Conservation (phyloP, 2,888 invertebrate genomes). For the Yponomeuta sedellus region DNA sequence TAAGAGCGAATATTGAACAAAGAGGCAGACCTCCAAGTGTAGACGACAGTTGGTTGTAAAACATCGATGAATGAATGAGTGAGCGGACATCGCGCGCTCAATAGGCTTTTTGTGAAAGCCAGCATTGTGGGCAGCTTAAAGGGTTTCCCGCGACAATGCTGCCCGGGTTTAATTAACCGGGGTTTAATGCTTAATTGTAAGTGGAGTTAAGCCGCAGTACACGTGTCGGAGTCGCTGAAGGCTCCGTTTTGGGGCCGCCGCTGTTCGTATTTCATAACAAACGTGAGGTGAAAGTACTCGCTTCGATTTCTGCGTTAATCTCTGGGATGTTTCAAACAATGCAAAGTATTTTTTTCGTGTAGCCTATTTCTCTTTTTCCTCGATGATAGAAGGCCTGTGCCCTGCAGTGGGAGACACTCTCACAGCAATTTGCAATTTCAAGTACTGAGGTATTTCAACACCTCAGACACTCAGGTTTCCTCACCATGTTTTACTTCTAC, state of each 20-base stretch:
- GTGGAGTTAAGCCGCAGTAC: constrained; percentile 68
- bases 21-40: background rate
- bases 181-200: constrained; percentile 73
- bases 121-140: constrained; percentile 63
- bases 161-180: constrained; percentile 71
- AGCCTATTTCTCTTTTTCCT: too few relatives aligned
- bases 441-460: too few relatives aligned
- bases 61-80: constrained; percentile 38
- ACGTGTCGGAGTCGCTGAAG: constrained; percentile 64
- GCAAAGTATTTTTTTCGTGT: too few relatives aligned
- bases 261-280: constrained; percentile 48
- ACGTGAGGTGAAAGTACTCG: constrained; percentile 12
- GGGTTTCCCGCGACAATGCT: constrained; percentile 65
- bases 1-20: background rate
- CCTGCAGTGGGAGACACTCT: too few relatives aligned
- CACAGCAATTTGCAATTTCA: too few relatives aligned
- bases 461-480: too few relatives aligned
- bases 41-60: constrained; percentile 14
- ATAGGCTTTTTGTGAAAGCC: constrained; percentile 60
- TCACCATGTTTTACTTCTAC: too few relatives aligned
- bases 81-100: constrained; percentile 31
- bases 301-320: background rate
- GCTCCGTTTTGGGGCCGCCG: constrained; percentile 37
- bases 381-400: too few relatives aligned
- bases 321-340: too few relatives aligned